A percentile compares a stretch with the other conserved stretches of the same genome.
These are phyloP conservation scores for Dryas iulia DNA, from an alignment of 1,140 invertebrate species.

Conservation along the genomic window DNA sequence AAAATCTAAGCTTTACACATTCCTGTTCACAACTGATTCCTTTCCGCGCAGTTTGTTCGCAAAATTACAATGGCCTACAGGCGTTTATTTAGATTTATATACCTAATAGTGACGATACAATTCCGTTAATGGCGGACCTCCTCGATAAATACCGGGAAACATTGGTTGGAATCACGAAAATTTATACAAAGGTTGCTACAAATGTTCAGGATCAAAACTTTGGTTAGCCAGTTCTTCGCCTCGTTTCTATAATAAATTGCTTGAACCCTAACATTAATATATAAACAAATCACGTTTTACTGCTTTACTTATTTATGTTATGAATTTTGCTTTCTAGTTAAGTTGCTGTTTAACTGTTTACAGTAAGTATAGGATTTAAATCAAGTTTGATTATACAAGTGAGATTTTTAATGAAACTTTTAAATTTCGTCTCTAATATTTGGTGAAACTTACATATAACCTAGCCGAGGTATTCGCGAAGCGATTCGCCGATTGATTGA, in stretches of 20 bases:
- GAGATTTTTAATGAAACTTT: no score
- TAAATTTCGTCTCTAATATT: no score
- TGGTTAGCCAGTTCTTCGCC: neutral
- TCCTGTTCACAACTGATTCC: conserved; percentile 2
- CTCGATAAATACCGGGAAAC: conserved; percentile 19
- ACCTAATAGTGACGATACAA: conserved; percentile 18
- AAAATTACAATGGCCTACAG: conserved; percentile 14
- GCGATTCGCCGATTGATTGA: no score
- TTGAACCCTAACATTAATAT: neutral
- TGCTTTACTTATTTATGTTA: no score
- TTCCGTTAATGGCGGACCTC: conserved; percentile 7
- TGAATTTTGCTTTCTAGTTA: no score
- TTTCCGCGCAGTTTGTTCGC: conserved; percentile 1
- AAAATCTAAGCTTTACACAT: neutral
- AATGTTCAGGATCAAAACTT: neutral
- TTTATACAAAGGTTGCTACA: neutral
- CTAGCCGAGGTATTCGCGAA: no score
- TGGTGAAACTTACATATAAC: no score
- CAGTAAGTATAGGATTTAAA: no score
- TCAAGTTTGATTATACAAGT: no score
- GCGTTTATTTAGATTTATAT: conserved; percentile 21
- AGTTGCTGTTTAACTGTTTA: no score
- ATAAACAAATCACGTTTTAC: no score
- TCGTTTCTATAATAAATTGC: neutral
- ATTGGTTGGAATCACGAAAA: conserved; percentile 7